These are phyloP conservation scores for Sarcoramphus papa DNA, from an alignment of 2,797 vertebrate species.

Conservation along the genomic window DNA sequence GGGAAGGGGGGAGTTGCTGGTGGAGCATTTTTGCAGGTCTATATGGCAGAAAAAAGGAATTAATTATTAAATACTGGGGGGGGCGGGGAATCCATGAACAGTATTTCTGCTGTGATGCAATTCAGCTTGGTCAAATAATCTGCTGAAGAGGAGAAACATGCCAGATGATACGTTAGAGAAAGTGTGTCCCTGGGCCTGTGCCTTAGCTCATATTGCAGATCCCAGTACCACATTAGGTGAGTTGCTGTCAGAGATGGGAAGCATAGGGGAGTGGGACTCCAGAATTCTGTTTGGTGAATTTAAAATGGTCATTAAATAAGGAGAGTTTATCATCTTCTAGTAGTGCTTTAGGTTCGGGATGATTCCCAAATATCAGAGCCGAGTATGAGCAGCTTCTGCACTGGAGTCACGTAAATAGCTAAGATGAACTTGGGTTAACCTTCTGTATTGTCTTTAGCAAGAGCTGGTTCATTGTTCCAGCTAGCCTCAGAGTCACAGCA, in stretches of 20 bases:
- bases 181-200: not conserved
- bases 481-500: not conserved
- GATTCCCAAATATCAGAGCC: not conserved
- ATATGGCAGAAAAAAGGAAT: not conserved
- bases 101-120: not conserved
- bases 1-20: not conserved
- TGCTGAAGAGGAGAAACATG: not conserved
- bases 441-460: not conserved
- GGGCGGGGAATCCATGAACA: rapidly evolving
- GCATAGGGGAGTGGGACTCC: not conserved
- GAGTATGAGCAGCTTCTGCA: not conserved
- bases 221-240: rapidly evolving
- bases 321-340: not conserved
- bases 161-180: not conserved
- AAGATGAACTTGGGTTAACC: not conserved
- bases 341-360: not conserved
- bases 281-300: not conserved
- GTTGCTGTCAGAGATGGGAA: rapidly evolving
- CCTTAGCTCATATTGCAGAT: not conserved
- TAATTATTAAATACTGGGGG: not conserved
- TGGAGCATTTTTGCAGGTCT: not conserved
- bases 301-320: not conserved
- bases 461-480: not conserved
- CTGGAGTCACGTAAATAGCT: not conserved
- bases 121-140: not conserved